Evolutionary conservation across 2,888 invertebrate genomes (phyloP).

Genomic region (Andrena marginata): DNA sequence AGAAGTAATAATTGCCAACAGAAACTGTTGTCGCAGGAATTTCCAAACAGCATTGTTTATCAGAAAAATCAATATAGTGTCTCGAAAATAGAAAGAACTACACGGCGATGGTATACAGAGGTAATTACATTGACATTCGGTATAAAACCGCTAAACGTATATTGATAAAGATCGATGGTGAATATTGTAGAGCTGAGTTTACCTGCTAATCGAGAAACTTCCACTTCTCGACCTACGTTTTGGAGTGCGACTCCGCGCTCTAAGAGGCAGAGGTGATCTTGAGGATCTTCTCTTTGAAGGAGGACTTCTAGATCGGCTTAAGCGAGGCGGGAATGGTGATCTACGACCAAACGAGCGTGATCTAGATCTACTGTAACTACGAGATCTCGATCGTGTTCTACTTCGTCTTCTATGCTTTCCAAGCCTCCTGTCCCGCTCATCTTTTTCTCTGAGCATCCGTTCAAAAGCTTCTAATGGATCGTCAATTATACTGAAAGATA

Average conservation of each 20-base stretch:
- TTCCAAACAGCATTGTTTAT: too few relatives aligned
- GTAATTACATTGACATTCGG: too few relatives aligned
- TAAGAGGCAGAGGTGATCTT: constrained; percentile 80
- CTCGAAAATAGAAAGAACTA: too few relatives aligned
- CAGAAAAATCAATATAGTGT: too few relatives aligned
- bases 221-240: constrained; percentile 84
- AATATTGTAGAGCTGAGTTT: constrained; percentile 40
- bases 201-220: constrained; percentile 87
- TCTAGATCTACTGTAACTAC: constrained; percentile 85
- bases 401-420: constrained; percentile 87
- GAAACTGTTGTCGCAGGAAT: too few relatives aligned
- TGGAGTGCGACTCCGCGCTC: constrained; percentile 82
- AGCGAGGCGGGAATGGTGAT: constrained; percentile 81
- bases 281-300: constrained; percentile 81
- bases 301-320: constrained; percentile 84
- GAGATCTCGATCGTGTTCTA: constrained; percentile 85
- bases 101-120: too few relatives aligned
- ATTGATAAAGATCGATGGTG: neutral
- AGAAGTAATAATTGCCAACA: too few relatives aligned
- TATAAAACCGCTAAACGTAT: neutral
- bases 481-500: constrained; percentile 89
- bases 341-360: constrained; percentile 82
- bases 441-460: constrained; percentile 94
- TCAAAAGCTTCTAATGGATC: constrained; percentile 95
- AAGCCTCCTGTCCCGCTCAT: constrained; percentile 89